Evolutionary conservation across 2,113 vertebrate genomes (phyloP).

Genomic region (Ranitomeya variabilis): DNA sequence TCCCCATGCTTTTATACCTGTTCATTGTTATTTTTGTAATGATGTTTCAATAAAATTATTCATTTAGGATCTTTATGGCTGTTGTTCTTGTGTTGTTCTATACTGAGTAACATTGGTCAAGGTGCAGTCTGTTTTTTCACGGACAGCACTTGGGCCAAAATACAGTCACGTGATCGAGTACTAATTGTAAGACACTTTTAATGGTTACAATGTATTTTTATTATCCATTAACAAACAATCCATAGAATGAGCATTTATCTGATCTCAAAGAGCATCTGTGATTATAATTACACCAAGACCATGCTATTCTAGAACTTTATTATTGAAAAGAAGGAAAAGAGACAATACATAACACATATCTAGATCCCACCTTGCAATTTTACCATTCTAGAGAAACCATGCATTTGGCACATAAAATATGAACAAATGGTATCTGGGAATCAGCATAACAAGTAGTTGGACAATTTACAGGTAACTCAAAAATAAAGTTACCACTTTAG

Average conservation of each 20-base stretch:
- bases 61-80: too few species aligned
- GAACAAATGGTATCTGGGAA: slow-evolving; percentile 25
- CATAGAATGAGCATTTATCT: neutral
- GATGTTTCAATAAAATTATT: too few species aligned
- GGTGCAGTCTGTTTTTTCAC: too few species aligned
- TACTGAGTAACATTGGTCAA: too few species aligned
- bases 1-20: too few species aligned
- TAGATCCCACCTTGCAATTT: slow-evolving; percentile 3
- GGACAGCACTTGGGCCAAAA: too few species aligned
- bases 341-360: slow-evolving; percentile 16
- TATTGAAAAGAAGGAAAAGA: slow-evolving; percentile 4
- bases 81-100: too few species aligned
- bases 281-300: neutral
- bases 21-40: too few species aligned
- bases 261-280: neutral
- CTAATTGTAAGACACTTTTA: too few species aligned
- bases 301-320: slow-evolving; percentile 27
- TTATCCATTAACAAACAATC: neutral
- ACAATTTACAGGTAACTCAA: slow-evolving; percentile 21
- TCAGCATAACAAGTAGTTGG: neutral
- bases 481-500: neutral
- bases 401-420: slow-evolving; percentile 47
- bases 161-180: too few species aligned
- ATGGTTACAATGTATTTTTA: neutral
- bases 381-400: slow-evolving; percentile 29